A percentile compares a stretch with the other conserved stretches of the same genome.
These are phyloP conservation scores for Eupithecia subfuscata DNA, from an alignment of 2,888 invertebrate genomes.

Conservation along the genomic window DNA sequence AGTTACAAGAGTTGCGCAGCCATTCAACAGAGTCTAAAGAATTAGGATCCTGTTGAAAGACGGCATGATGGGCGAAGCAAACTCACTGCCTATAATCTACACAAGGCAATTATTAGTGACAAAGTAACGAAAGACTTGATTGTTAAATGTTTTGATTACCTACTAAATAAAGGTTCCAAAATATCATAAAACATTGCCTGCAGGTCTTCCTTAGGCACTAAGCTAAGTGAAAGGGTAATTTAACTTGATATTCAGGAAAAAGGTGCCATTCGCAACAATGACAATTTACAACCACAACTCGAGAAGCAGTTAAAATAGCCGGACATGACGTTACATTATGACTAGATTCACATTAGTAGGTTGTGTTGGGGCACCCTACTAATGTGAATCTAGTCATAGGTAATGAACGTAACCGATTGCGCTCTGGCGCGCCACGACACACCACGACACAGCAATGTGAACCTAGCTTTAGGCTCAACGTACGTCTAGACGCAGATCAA, in stretches of 20 bases:
- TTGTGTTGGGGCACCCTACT: too few species aligned
- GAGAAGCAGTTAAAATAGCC: conserved; percentile 3
- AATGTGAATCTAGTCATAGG: too few species aligned
- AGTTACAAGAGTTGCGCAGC: too few species aligned
- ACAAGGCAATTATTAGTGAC: not conserved
- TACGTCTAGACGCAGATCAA: conserved; percentile 52
- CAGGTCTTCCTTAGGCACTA: not conserved
- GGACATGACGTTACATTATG: conserved; percentile 21
- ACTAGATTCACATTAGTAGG: too few species aligned
- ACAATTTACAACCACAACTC: conserved; percentile 7
- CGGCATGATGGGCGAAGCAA: too few species aligned
- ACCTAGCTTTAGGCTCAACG: conserved; percentile 11
- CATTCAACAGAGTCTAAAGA: too few species aligned
- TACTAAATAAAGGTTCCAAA: not conserved
- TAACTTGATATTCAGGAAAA: not conserved
- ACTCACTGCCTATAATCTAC: not conserved
- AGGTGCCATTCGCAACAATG: not conserved
- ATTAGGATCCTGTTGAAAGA: too few species aligned
- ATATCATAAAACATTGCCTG: not conserved
- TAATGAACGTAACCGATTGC: too few species aligned
- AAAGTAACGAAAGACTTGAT: not conserved
- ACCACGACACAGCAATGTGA: too few species aligned
- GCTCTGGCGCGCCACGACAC: too few species aligned
- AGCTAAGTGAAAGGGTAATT: not conserved
- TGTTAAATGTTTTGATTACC: not conserved